A percentile compares a stretch with the other conserved stretches of the same genome.
These are phyloP conservation scores for Dallia pectoralis DNA, from an alignment of 2,797 vertebrate genomes.

Conservation along the genomic window DNA sequence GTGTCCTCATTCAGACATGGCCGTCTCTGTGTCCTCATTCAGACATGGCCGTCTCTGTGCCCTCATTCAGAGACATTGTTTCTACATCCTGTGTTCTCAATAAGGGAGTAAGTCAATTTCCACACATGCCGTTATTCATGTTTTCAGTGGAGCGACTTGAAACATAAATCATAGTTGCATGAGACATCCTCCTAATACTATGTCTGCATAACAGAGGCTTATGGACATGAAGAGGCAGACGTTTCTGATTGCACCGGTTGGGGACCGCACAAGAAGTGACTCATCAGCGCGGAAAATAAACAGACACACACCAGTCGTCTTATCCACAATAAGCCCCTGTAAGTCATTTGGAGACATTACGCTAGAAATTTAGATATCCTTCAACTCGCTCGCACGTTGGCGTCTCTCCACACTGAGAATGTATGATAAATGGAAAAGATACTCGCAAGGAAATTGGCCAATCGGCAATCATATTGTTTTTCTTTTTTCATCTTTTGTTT, in stretches of 20 bases:
- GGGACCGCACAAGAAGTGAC: constrained; percentile 17
- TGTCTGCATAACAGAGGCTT: not conserved
- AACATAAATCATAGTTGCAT: not conserved
- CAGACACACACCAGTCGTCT: constrained; percentile 22
- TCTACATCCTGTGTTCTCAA: not conserved
- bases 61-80: not conserved
- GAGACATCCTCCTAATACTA: not conserved
- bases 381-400: constrained; percentile 24
- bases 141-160: not conserved
- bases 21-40: no score
- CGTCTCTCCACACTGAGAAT: constrained; percentile 2
- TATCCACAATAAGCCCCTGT: constrained; percentile 29
- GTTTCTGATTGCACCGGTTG: not conserved
- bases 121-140: no score
- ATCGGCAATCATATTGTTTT: no score
- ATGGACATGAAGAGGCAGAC: not conserved
- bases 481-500: no score
- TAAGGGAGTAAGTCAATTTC: not conserved
- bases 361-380: constrained; percentile 14
- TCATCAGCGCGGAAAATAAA: constrained; percentile 24
- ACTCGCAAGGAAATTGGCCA: not conserved
- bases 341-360: constrained; percentile 38
- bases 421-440: constrained; percentile 28
- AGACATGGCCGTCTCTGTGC: no score
- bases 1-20: no score